Evolutionary conservation across 2,113 vertebrate genomes (phyloP), one percentile per base, ranked within the genome.

Genomic region (Channa argus): DNA sequence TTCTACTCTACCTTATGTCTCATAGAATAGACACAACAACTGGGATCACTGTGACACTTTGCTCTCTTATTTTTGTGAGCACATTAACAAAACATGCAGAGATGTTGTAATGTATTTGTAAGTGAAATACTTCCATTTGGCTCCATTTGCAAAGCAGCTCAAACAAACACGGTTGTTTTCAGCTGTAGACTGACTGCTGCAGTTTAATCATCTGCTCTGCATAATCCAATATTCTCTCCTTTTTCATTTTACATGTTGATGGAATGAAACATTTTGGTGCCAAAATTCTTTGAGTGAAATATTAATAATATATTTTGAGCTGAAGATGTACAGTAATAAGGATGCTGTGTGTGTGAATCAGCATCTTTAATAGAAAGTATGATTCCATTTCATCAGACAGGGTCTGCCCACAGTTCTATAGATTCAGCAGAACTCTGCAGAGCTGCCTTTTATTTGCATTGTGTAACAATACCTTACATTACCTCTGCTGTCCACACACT

Each of bases 351-450:
- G 47, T 37, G 43, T 49, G 34, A 47, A 56, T 14, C 24, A n/a
- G 8, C 3, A 2, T 36, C 13, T 46, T n/a, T 10, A 45, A 45
- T 61, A 33, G 1, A 2, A 15, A 14, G n/a, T 43, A 43, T n/a
- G 7, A 9, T 51, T 33, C 5, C 11, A 52, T 44, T 36, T 46
- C 9, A 8, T 43, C 44, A 46, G 10, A n/a, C 1, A 5, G 46
- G 5, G n/a, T 43, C 45, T 47, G n/a, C 65, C 50, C 39, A 37
- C 39, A 39, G 61, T 50, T 2, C 64, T 70, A 71, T 75, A 66
- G 85, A 78, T 50, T 61, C 49, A 75, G 41, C n/a, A 56, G 51
- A 75, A 73, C 56, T 71, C 78, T 49, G 70, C 72, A 63, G 72
- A 56, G 77, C 53, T 59, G 24, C 59, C 54, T 74, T 44, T 82